These are phyloP conservation scores for Schizothorax lantsangensis DNA, from an alignment of 2,797 vertebrate genomes.

Conservation along the genomic window DNA sequence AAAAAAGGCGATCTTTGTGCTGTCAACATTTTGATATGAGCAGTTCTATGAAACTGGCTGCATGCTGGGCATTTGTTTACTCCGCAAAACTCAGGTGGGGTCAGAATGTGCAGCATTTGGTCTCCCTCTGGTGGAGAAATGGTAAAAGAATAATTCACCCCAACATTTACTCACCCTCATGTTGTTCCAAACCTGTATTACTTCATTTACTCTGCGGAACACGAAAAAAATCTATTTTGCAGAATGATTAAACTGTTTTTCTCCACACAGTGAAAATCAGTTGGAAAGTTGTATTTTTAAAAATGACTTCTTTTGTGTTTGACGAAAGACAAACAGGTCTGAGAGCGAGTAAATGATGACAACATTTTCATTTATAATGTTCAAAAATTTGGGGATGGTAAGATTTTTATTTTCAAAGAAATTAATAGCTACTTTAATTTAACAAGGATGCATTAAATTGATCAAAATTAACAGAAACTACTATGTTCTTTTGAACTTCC, in stretches of 20 bases:
- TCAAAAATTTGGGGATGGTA: background rate
- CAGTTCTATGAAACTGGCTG: background rate
- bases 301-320: background rate
- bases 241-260: background rate
- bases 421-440: background rate
- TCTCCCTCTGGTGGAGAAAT: slow-evolving; percentile 42
- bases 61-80: background rate
- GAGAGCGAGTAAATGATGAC: background rate
- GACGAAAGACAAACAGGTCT: background rate
- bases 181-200: background rate
- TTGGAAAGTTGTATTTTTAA: background rate
- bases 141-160: background rate
- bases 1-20: background rate
- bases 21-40: background rate
- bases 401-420: too few relatives aligned
- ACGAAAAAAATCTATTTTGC: background rate
- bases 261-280: background rate
- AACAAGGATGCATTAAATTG: background rate
- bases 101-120: slow-evolving; percentile 11
- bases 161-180: background rate
- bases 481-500: background rate
- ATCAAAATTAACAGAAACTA: background rate
- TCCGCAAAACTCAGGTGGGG: background rate
- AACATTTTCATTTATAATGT: background rate
- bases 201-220: background rate